Base-by-base conservation (phyloP, 2,797 vertebrate genomes). In the Phataginus tricuspis region DNA sequence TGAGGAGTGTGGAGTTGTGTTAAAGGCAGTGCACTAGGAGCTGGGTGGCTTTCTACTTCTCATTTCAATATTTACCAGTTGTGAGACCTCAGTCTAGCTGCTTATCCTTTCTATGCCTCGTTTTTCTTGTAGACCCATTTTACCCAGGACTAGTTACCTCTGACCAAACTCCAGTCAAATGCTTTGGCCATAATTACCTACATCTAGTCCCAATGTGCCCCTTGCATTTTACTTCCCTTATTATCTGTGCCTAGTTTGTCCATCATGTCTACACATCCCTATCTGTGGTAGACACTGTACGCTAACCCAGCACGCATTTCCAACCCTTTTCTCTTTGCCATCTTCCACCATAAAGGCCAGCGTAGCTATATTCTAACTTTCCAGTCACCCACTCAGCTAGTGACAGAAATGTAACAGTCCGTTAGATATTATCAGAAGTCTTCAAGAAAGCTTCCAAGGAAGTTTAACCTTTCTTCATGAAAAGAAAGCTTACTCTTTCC, bases 201-300 rank as follows among this genome's bases (percentile, higher is more conserved):
- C 15, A 29, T 25, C 61, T 79, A 82, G 45, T 23, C 45, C 42
- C 7, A 2, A 69, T 0, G 12, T 25, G 63, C 21, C 4, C 27
- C 5, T 25, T n/a, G n/a, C 39, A 27, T 4, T 49, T 21, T 11
- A 2, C 34, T 61, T 55, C 45, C 31, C 8, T 0, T 39, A 77
- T 2, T 7, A 12, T 29, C 57, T 11, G 13, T 63, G 31, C 23
- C 42, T 29, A 51, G 23, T 23, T 4, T 21, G 21, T 63, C 4
- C 0, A 15, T 29, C 18, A 21, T 13, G 13, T 3, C 59, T 13
- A 29, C 9, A 1, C 2, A 23, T 27, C 13, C 10, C 31, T 31
- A n/a, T 37, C 72, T 51, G 16, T 1, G 3, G 57, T 19, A 64
- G 64, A 86, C 2, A 61, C 23, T 8, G 49, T 0, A 5, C 45